Evolutionary conservation across 2,113 vertebrate genomes (phyloP).

Genomic region (Marmota flaviventris): DNA sequence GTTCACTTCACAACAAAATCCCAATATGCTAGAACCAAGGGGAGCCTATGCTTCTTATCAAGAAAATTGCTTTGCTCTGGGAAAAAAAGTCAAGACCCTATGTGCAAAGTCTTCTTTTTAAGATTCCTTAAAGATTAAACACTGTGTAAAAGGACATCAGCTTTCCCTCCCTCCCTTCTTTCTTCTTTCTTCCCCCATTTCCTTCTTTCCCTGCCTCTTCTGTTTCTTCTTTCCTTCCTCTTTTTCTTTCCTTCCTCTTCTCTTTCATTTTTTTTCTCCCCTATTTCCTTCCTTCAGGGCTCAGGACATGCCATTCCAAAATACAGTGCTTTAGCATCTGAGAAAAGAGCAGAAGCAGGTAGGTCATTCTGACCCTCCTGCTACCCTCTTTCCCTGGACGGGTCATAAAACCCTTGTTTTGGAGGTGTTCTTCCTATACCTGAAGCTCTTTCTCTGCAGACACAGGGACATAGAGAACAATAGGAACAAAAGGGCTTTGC

Average conservation of each 20-base stretch:
- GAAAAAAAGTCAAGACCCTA: not conserved
- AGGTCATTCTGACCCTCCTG: not conserved
- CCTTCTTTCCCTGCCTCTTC: not conserved
- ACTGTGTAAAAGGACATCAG: not conserved
- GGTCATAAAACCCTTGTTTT: not conserved
- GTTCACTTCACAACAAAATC: not conserved
- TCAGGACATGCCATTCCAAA: not conserved
- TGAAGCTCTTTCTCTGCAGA: not conserved
- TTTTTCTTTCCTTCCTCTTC: not conserved
- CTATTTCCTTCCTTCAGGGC: not conserved
- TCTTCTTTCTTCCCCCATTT: not conserved
- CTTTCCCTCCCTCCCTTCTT: not conserved
- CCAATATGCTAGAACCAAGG: not conserved
- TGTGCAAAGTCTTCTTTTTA: not conserved
- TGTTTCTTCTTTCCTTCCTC: rapidly evolving
- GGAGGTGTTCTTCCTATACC: not conserved
- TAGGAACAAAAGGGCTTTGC: not conserved
- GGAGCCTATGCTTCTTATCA: not conserved
- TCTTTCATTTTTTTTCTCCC: not conserved
- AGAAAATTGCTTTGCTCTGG: not conserved
- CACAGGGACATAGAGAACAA: not conserved
- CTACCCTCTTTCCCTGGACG: not conserved
- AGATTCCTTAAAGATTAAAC: not conserved
- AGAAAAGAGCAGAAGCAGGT: not conserved
- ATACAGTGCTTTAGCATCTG: not conserved